Evolutionary conservation across 1,140 invertebrate species (phyloP).

Genomic region (Microplitis demolitor): DNA sequence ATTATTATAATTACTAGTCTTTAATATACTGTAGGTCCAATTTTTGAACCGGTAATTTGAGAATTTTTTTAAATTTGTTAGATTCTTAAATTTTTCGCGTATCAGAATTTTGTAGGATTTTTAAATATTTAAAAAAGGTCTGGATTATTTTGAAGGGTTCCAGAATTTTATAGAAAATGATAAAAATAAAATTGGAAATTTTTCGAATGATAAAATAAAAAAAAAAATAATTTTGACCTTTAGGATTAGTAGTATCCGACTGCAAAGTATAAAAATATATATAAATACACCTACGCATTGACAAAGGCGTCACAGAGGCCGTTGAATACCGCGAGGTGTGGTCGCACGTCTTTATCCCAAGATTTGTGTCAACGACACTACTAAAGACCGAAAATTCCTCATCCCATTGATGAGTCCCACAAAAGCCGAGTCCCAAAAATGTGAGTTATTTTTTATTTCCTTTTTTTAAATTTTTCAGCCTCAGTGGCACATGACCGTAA

Average conservation of each 20-base stretch:
- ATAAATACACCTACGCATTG: not conserved
- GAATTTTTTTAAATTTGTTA: no score
- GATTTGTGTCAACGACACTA: conserved; percentile 13
- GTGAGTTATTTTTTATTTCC: not conserved
- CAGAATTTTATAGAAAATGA: no score
- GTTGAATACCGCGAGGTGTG: not conserved
- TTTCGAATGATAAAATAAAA: no score
- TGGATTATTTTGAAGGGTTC: no score
- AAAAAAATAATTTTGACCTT: not conserved
- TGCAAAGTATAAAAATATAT: not conserved
- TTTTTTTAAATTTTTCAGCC: not conserved
- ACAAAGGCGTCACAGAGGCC: not conserved
- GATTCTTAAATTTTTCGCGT: no score
- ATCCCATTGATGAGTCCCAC: not conserved
- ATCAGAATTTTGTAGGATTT: no score
- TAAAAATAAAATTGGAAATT: no score
- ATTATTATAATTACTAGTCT: no score
- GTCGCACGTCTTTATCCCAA: not conserved
- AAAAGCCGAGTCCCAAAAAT: not conserved
- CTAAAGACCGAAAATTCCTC: no score
- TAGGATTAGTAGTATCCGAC: not conserved
- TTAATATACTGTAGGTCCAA: no score
- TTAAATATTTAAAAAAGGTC: no score
- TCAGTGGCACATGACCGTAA: not conserved
- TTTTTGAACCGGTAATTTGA: no score